These are phyloP conservation scores for Mycetomoellerius zeteki DNA, from an alignment of 1,140 invertebrate species.

Conservation along the genomic window DNA sequence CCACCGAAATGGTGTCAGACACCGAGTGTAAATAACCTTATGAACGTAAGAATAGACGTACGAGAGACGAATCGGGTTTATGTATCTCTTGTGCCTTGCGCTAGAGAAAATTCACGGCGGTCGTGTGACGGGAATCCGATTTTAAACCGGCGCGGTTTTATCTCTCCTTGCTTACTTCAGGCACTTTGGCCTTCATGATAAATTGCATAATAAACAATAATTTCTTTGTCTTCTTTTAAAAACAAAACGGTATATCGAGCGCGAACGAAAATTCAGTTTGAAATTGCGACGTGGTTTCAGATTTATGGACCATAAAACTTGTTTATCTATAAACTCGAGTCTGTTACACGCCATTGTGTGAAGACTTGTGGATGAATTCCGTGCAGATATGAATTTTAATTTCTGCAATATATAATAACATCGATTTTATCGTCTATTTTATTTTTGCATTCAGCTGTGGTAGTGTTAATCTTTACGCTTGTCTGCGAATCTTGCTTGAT, in stretches of 20 bases:
- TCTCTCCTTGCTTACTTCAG: not conserved
- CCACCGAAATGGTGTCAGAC: constrained; percentile 76
- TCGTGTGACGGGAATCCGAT: constrained; percentile 17
- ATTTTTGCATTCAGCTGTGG: constrained; percentile 47
- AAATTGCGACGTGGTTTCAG: not conserved
- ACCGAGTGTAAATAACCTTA: constrained; percentile 77
- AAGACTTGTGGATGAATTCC: not conserved
- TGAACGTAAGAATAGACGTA: constrained; percentile 77
- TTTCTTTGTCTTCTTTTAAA: not conserved
- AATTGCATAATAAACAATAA: not conserved
- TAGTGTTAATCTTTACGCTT: constrained; percentile 53
- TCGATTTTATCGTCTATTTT: not conserved
- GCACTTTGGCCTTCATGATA: not conserved
- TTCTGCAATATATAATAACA: not conserved
- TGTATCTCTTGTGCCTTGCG: constrained; percentile 55
- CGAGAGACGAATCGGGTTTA: constrained; percentile 73
- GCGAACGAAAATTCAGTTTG: not conserved
- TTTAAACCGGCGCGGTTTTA: constrained; percentile 6
- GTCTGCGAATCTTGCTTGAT: constrained; percentile 32
- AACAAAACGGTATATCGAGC: not conserved
- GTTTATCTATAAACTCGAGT: not conserved
- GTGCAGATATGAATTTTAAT: constrained; percentile 29
- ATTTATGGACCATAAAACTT: constrained; percentile 3
- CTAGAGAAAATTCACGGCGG: constrained; percentile 38
- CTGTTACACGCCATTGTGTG: not conserved